phyloP scores from a whole-genome alignment of 2,888 invertebrate genomes.

The Tinea semifulvella region DNA sequence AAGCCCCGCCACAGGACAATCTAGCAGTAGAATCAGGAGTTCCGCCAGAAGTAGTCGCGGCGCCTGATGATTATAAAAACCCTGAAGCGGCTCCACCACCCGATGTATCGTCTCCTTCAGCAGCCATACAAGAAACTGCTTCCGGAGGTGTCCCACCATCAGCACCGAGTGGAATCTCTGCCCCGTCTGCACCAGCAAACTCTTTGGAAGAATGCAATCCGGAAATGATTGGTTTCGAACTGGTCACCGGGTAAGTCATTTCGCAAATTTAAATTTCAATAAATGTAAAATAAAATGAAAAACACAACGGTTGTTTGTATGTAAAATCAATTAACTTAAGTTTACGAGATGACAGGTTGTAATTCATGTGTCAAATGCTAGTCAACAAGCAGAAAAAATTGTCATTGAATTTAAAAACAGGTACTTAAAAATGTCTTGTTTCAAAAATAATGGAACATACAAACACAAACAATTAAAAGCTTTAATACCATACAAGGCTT shows the following conservation, averaged over 20 bases:
- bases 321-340: neutral
- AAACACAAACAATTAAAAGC: constrained; percentile 17
- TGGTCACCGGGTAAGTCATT: constrained; percentile 79
- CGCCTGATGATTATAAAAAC: constrained; percentile 52
- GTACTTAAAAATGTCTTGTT: neutral
- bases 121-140: constrained; percentile 52
- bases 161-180: constrained; percentile 56
- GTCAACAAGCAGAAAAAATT: neutral
- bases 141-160: constrained; percentile 55
- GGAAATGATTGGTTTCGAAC: constrained; percentile 90
- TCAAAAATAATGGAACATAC: constrained; percentile 16
- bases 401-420: neutral
- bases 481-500: too few relatives aligned
- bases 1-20: constrained; percentile 59
- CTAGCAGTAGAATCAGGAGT: constrained; percentile 55
- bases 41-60: constrained; percentile 52
- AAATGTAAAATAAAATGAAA: too few relatives aligned
- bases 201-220: constrained; percentile 82
- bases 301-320: neutral
- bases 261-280: constrained; percentile 7
- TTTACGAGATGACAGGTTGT: neutral
- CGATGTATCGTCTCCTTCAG: constrained; percentile 26
- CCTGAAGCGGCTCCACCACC: constrained; percentile 44
- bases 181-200: constrained; percentile 63
- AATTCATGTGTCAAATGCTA: neutral